Evolutionary conservation across 92 coral and sea anemone genomes (phyloP).

Genomic region (Hydrozoanthus gracilis): DNA sequence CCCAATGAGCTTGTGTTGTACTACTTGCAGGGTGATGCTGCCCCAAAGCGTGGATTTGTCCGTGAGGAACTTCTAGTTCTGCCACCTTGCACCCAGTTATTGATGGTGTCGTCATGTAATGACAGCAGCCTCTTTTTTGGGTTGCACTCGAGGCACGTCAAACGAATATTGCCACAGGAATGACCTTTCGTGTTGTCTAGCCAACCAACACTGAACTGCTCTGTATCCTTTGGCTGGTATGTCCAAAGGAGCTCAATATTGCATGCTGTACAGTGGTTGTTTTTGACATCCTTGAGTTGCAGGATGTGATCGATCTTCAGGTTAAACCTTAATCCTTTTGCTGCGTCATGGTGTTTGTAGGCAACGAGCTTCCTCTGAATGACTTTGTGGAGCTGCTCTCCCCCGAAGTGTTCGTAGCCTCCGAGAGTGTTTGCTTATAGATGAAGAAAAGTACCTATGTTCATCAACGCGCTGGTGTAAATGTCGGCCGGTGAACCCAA

Average conservation of each 20-base stretch:
- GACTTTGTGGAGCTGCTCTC: not conserved
- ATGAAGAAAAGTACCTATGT: no score
- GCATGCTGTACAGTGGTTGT: not conserved
- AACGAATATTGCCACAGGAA: not conserved
- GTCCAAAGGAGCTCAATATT: constrained; percentile 10
- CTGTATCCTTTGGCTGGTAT: not conserved
- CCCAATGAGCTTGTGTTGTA: constrained; percentile 11
- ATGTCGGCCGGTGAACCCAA: no score
- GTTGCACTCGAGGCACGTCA: constrained; percentile 3
- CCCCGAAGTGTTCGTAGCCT: no score
- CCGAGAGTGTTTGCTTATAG: no score
- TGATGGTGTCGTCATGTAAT: not conserved
- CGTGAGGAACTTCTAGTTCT: not conserved
- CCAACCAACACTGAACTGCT: not conserved
- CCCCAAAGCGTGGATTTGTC: not conserved
- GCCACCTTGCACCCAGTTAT: not conserved
- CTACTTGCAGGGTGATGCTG: not conserved
- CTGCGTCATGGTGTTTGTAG: not conserved
- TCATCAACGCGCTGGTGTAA: no score
- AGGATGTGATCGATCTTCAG: constrained; percentile 11
- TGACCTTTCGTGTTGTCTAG: not conserved
- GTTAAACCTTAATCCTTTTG: not conserved
- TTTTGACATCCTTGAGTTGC: not conserved
- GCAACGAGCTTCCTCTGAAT: not conserved
- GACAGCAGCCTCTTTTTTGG: not conserved